These are phyloP conservation scores for Edolisoma coerulescens DNA, from an alignment of 2,113 vertebrate species.

Conservation along the genomic window DNA sequence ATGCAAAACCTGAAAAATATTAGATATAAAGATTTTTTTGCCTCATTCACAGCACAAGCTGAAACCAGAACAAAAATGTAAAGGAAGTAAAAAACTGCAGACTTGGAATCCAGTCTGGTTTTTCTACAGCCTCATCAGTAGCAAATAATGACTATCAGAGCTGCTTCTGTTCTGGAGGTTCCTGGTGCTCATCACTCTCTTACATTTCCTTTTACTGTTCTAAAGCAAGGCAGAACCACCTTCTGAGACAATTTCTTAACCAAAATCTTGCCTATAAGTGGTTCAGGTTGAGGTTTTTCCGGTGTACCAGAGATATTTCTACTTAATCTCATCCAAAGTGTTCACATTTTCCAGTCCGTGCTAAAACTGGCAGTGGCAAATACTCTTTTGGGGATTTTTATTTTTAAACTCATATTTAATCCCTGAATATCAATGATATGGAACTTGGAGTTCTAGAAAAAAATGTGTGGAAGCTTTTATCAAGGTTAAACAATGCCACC, in stretches of 20 bases:
- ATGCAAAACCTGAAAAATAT: background rate
- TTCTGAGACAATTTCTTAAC: background rate
- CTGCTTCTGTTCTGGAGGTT: background rate
- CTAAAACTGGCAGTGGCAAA: background rate
- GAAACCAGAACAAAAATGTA: background rate
- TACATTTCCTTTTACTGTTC: background rate
- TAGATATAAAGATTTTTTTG: background rate
- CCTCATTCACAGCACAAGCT: background rate
- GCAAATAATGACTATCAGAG: background rate
- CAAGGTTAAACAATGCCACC: background rate
- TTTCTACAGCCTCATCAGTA: background rate
- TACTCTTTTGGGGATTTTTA: background rate
- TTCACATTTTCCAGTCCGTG: background rate
- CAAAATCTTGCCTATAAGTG: background rate
- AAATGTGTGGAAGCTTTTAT: background rate
- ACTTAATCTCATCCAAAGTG: background rate
- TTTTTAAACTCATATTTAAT: background rate
- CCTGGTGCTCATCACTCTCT: background rate
- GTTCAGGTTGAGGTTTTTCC: background rate
- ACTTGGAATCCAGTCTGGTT: background rate
- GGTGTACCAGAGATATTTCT: background rate
- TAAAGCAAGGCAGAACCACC: background rate
- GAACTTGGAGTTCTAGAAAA: background rate
- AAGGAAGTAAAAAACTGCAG: background rate
- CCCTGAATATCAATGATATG: background rate